Evolutionary conservation across 2,113 vertebrate genomes (phyloP).

Genomic region (Saguinus imperator): DNA sequence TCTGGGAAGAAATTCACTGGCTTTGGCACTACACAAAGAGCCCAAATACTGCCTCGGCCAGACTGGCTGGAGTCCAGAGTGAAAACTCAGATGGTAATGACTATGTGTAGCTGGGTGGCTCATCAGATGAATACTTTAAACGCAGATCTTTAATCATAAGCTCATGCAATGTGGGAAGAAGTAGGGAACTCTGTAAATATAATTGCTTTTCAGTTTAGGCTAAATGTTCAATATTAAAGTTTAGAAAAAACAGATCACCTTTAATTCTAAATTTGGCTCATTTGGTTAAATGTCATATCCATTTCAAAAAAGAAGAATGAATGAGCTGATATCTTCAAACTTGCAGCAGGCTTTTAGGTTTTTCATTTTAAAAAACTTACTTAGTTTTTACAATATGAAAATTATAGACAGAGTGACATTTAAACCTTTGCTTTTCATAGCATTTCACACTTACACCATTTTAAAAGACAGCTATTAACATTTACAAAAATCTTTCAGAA

Average conservation of each 20-base stretch:
- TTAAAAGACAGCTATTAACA: conserved; percentile 90
- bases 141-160: conserved; percentile 6
- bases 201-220: conserved; percentile 43
- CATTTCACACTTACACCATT: conserved; percentile 88
- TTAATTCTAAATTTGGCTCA: conserved; percentile 69
- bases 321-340: conserved; percentile 78
- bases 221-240: conserved; percentile 60
- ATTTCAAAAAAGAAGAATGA: conserved; percentile 77
- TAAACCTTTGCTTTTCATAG: conserved; percentile 90
- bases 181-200: conserved; percentile 29
- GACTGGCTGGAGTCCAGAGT: neutral
- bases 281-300: conserved; percentile 79
- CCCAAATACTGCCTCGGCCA: neutral
- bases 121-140: neutral
- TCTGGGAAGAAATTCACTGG: neutral
- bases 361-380: conserved; percentile 80
- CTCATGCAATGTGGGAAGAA: neutral
- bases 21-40: neutral
- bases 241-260: conserved; percentile 57
- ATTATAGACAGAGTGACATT: conserved; percentile 88
- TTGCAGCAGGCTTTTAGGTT: conserved; percentile 74
- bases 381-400: conserved; percentile 86
- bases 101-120: neutral
- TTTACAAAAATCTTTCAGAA: conserved; percentile 89
- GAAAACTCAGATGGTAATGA: neutral